A percentile compares a stretch with the other conserved stretches of the same genome.
phyloP scores from a whole-genome alignment of 2,113 vertebrate genomes.

The Chaetops frenatus region DNA sequence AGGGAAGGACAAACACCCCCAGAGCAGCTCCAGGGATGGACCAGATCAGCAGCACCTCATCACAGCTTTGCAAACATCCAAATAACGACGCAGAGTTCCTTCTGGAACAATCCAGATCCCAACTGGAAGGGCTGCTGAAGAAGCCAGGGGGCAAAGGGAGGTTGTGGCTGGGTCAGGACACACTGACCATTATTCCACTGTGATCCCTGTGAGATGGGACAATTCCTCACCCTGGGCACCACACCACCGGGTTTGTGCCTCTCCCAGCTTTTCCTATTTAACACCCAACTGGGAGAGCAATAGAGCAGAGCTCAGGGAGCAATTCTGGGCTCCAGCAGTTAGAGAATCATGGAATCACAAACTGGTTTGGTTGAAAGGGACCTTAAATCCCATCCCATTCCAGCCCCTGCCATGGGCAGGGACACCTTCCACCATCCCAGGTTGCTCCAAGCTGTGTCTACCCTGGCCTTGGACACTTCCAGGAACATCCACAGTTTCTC shows the following conservation, averaged over 20 bases:
- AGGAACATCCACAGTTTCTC: not conserved
- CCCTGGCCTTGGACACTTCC: not conserved
- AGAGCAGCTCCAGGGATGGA: not conserved
- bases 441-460: not conserved
- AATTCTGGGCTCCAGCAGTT: not conserved
- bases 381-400: not conserved
- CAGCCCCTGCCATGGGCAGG: not conserved
- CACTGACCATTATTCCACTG: rapidly evolving
- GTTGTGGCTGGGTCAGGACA: not conserved
- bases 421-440: not conserved
- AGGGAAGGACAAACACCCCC: not conserved
- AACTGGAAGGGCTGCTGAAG: not conserved
- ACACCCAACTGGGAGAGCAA: not conserved
- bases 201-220: not conserved
- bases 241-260: not conserved
- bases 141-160: not conserved
- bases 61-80: not conserved
- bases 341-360: not conserved
- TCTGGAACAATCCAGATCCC: not conserved
- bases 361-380: not conserved
- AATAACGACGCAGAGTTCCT: not conserved
- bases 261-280: not conserved
- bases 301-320: not conserved
- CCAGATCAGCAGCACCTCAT: not conserved
- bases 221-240: not conserved